These are phyloP conservation scores for Plusia festucae DNA, from an alignment of 2,888 invertebrate genomes.

Conservation along the genomic window DNA sequence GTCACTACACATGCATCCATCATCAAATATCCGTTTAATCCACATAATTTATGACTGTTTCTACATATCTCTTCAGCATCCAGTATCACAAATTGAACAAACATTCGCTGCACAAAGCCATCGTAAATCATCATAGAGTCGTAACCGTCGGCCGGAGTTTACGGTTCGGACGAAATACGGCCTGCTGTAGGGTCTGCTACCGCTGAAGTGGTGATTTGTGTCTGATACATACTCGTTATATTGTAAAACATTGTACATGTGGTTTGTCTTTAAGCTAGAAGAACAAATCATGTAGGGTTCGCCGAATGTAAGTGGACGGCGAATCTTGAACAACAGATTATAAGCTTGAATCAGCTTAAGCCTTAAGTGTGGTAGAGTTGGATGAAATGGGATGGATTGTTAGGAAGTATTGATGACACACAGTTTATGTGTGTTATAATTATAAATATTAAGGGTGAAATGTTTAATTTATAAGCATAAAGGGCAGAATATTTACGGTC, in stretches of 20 bases:
- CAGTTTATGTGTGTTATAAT: too few relatives aligned
- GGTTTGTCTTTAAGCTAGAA: not conserved
- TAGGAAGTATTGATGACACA: not conserved
- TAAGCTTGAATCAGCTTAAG: not conserved
- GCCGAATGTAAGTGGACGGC: not conserved
- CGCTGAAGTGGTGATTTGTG: constrained; percentile 25
- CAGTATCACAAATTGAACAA: constrained; percentile 21
- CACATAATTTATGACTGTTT: constrained; percentile 18
- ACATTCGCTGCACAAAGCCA: constrained; percentile 29
- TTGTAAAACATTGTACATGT: not conserved
- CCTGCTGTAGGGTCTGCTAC: constrained; percentile 16
- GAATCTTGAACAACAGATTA: not conserved
- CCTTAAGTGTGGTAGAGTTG: not conserved
- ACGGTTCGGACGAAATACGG: constrained; percentile 25
- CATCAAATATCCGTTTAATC: not conserved
- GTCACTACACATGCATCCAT: not conserved
- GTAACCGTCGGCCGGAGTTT: constrained; percentile 36
- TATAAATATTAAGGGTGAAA: too few relatives aligned
- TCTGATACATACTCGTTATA: not conserved
- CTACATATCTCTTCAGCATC: constrained; percentile 15
- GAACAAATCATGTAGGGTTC: not conserved
- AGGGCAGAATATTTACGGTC: too few relatives aligned
- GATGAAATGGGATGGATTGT: not conserved
- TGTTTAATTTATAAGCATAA: too few relatives aligned
- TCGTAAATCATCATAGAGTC: constrained; percentile 34